Evolutionary conservation across 2,113 vertebrate species (phyloP), one percentile per base, ranked within the genome.

Genomic region (Leptosomus discolor): DNA sequence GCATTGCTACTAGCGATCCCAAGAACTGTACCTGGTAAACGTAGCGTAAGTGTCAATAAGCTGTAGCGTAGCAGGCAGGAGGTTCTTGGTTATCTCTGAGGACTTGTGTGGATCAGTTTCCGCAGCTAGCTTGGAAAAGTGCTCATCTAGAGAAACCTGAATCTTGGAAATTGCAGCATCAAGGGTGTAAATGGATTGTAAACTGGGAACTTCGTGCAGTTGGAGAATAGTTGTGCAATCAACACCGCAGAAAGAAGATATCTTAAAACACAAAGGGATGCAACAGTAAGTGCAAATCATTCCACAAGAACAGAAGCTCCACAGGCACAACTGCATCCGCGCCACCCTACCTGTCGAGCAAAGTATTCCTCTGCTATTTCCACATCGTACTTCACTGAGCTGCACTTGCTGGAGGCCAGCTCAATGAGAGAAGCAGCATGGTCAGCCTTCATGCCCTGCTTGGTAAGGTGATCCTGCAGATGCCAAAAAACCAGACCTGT

Each of bases 291-390:
- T 20, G 27, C n/a, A 65, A 70, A 37, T 34, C 20, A 12, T 9
- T 18, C 26, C 77, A 65, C 9, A 50, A 23, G 29, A 48, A 7
- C 0, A 83, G n/a, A 45, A 37, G 32, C 20, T 50, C 32, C 15
- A 1, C 0, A 1, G 0, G 17, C 12, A 23, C 34, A 32, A 30
- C 3, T 26, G 67, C 29, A 20, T 6, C 46, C 19, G 23, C 15
- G 12, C 7, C 45, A 48, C 11, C 92, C 75, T 83, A 99, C 99
- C 99, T 99, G 99, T 90, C 98, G 98, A 88, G 99, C 99, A 83
- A 99, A 99, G 97, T 99, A 99, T n/a, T 99, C 99, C 96, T 99
- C 99, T 32, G 99, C 99, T 70, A 99, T 98, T 58, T 99, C 99
- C 87, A 99, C 99, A 1, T 99, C 99, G 0, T 99, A 99, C 84